Base-by-base conservation (phyloP, 2,888 invertebrate genomes). In the Tachina lurida region DNA sequence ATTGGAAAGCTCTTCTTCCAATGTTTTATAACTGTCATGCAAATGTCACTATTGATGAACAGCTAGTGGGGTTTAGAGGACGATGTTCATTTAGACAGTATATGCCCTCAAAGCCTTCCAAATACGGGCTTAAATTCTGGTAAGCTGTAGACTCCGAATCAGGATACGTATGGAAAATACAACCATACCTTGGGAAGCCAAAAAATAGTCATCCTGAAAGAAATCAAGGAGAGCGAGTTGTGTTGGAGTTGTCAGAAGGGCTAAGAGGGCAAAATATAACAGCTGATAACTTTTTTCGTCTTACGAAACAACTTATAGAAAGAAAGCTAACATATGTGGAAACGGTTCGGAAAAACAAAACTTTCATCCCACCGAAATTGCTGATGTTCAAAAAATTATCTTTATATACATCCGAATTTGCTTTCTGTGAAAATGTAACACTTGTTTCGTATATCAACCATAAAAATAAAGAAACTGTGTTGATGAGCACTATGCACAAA, bases 401-500 rank as follows among this genome's bases (percentile, higher is more conserved):
- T 31, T 63, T 63, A 60, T 60, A 39, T n/a, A 31, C 13, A 12
- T 60, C 39, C 31, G 39, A 15, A n/a, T 60, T 60, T 60, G 41
- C 31, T 39, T n/a, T 39, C 60, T 39, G 15, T 60, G 39, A 60
- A 60, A 60, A 7, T n/a, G 15, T 10, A 19, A n/a, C 41, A 13
- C 22, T 63, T 39, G 62, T 63, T 43, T 63, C 58, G 8, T n/a
- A 63, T 43, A 43, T 7, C 12, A 19, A 47, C 15, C 22, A 65
- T 47, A 65, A 47, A 47, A 47, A 65, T 47, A 65, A 65, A 65
- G 47, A 47, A 22, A 19, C 45, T 47, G 7, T 65, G 19, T 22
- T 47, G 47, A 65, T 65, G 47, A 65, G 65, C 17, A 65, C 47
- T 8, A 65, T 65, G 65, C 47, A 65, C 22, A 22, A 65, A 22